These are phyloP conservation scores for Serilophus lunatus DNA, from an alignment of 2,113 vertebrate genomes.

Conservation along the genomic window DNA sequence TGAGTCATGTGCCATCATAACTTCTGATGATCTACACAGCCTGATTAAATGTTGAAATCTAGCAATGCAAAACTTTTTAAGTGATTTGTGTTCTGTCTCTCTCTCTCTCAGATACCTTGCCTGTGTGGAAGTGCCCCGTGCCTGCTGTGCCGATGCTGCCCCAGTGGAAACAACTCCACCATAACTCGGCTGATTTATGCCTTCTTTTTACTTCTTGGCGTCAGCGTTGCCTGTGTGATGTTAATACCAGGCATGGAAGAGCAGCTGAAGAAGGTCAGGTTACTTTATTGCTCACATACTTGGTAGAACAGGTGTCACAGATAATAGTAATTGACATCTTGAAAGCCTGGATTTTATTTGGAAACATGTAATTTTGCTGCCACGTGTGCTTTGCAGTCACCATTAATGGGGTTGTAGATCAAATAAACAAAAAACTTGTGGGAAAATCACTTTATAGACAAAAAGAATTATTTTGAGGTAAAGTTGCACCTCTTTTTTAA, in stretches of 20 bases:
- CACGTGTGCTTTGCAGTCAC: background rate
- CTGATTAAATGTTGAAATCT: background rate
- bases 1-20: background rate
- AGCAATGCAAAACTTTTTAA: background rate
- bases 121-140: slow-evolving; percentile 96
- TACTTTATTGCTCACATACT: background rate
- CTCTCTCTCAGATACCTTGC: slow-evolving; percentile 84
- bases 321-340: background rate
- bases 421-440: background rate
- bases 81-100: background rate
- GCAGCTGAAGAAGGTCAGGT: slow-evolving; percentile 92
- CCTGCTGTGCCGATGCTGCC: slow-evolving; percentile 94
- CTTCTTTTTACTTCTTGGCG: slow-evolving; percentile 91
- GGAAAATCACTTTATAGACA: background rate
- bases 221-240: slow-evolving; percentile 92
- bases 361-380: background rate
- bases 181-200: slow-evolving; percentile 94
- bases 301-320: background rate
- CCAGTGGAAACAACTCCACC: slow-evolving; percentile 95
- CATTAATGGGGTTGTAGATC: background rate
- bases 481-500: background rate
- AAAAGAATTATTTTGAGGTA: background rate
- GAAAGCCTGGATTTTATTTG: background rate
- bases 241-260: slow-evolving; percentile 96
- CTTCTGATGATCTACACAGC: background rate